Base-by-base conservation (phyloP, 2,888 invertebrate genomes). In the Melikaiella ostensackeni region DNA sequence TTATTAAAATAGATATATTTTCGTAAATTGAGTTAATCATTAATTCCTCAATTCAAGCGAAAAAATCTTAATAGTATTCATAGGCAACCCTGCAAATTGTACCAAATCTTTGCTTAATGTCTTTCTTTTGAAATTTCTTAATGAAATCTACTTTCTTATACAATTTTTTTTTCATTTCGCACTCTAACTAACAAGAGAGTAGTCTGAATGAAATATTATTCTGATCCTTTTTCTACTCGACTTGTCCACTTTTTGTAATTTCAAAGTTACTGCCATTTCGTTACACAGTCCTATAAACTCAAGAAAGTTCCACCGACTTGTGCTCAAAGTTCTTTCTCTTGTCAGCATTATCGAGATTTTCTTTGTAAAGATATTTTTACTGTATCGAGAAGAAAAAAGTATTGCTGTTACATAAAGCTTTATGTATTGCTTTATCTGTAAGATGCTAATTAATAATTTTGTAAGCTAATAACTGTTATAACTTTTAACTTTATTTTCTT, bases 171-270 rank as follows among this genome's bases (percentile, higher is more conserved):
- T n/a, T 19, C 46, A 46, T 50, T 42, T 70, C n/a, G 30, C 30
- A 50, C 70, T 70, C 70, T 38, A 64, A 33, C 64, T 64, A 64
- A 64, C 38, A 9, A 70, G 50, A 50, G 46, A 50, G 30, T 50
- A n/a, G 27, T 46, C 46, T 70, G 50, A 46, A 70, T 46, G 70
- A 50, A 70, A 70, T 50, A 50, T 30, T 70, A 42, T 33, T 50
- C 16, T 46, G 64, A 9, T 42, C 42, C 13, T 42, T 64, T 66
- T 42, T 46, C 19, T 46, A 4, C 24, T 21, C 24, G 13, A 57
- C 13, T 57, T 24, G n/a, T 57, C 57, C 24, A 42, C 42, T 66
- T 66, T 21, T 66, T 5, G 30, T 66, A 24, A 66, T 66, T 66
- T 66, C 30, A 19, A 50, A 50, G 19, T 21, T 50, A 42, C 62